Evolutionary conservation across 2,888 invertebrate genomes (phyloP).

Genomic region (Ornithoptera priamus): DNA sequence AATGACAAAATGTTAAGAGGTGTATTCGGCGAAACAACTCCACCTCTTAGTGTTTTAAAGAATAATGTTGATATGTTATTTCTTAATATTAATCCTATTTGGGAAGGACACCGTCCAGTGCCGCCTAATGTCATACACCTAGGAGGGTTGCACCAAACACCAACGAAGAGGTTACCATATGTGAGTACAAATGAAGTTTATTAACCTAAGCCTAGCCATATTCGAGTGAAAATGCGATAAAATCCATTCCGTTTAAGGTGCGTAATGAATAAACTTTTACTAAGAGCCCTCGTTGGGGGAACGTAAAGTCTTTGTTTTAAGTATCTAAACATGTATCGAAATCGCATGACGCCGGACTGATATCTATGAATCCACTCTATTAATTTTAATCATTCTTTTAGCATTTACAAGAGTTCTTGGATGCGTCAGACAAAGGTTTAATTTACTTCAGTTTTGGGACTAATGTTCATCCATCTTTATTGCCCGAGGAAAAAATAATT

Average conservation of each 20-base stretch:
- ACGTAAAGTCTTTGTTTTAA: too few relatives aligned
- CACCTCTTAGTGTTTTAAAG: constrained; percentile 34
- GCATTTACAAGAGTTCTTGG: constrained; percentile 13
- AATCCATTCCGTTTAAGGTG: too few relatives aligned
- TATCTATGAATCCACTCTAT: too few relatives aligned
- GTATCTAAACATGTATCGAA: too few relatives aligned
- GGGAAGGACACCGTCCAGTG: constrained; percentile 35
- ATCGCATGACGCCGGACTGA: too few relatives aligned
- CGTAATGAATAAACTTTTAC: too few relatives aligned
- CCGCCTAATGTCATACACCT: constrained; percentile 33
- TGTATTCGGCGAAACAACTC: constrained; percentile 24
- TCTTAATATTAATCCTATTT: constrained; percentile 34
- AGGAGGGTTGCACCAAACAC: constrained; percentile 35
- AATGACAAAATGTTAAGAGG: constrained; percentile 18
- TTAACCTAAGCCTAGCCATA: background rate
- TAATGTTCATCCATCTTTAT: background rate
- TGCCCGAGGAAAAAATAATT: constrained; percentile 2
- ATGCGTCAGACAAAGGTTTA: constrained; percentile 1
- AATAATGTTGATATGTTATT: constrained; percentile 38
- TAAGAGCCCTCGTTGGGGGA: too few relatives aligned
- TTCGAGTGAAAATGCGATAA: too few relatives aligned
- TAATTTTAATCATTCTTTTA: background rate
- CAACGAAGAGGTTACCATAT: constrained; percentile 40
- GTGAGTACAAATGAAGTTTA: background rate
- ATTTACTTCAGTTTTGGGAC: constrained; percentile 14